Evolutionary conservation across 2,113 vertebrate genomes (phyloP).

Genomic region (Ameiurus melas): DNA sequence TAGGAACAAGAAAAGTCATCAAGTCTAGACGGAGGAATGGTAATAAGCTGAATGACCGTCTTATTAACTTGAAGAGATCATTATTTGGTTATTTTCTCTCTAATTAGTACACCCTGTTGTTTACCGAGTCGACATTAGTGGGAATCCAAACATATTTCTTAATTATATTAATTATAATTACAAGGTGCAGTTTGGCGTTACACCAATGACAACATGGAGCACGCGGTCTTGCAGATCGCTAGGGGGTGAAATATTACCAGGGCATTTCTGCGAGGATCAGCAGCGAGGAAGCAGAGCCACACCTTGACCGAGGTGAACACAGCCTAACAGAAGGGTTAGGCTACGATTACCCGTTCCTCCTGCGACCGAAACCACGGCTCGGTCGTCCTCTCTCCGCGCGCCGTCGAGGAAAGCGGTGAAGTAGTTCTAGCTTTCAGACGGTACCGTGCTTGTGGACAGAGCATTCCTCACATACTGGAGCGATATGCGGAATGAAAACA

Average conservation of each 20-base stretch:
- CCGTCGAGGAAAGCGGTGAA: neutral
- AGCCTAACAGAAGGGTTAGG: constrained; percentile 38
- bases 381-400: constrained; percentile 20
- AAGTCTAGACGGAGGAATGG: neutral
- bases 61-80: neutral
- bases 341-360: constrained; percentile 39
- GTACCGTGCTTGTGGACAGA: constrained; percentile 5
- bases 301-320: constrained; percentile 32
- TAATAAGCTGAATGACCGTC: neutral
- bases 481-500: constrained; percentile 39
- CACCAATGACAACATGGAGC: neutral
- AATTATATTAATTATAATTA: neutral
- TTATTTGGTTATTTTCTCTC: too few relatives aligned
- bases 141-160: neutral
- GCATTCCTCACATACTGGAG: constrained; percentile 48
- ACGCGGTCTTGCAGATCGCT: neutral
- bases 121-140: too few relatives aligned
- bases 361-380: constrained; percentile 28
- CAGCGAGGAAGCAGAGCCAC: constrained; percentile 26
- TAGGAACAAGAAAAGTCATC: neutral
- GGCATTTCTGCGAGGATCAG: neutral
- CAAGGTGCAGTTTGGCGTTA: neutral
- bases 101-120: neutral
- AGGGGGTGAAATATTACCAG: neutral
- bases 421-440: neutral